A percentile compares a stretch with the other conserved stretches of the same genome.
Evolutionary conservation across 2,888 invertebrate genomes (phyloP).

Genomic region (Eudasyphora cyanicolor): DNA sequence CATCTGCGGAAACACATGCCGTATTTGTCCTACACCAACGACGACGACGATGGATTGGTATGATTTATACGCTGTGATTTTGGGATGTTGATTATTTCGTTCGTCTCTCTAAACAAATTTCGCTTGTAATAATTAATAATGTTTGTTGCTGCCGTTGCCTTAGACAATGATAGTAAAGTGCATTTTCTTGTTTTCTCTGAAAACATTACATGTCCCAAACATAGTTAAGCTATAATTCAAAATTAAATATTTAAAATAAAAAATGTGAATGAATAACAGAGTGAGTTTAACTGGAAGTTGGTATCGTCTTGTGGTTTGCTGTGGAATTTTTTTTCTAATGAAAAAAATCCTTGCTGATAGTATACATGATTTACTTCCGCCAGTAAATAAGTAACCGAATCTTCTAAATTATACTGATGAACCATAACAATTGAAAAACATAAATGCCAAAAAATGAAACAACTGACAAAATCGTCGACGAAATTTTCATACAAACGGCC

Average conservation of each 20-base stretch:
- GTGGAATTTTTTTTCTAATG: not conserved
- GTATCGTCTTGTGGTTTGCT: too few relatives aligned
- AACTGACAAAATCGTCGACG: too few relatives aligned
- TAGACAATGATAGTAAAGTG: conserved; percentile 54
- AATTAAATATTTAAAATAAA: conserved; percentile 22
- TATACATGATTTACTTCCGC: not conserved
- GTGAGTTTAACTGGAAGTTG: not conserved
- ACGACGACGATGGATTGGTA: not conserved
- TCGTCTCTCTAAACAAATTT: conserved; percentile 42
- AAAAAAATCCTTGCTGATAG: not conserved
- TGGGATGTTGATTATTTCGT: conserved; percentile 51
- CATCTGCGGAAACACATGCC: not conserved
- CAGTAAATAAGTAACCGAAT: not conserved
- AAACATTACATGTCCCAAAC: conserved; percentile 27
- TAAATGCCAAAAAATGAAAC: too few relatives aligned
- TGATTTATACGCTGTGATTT: conserved; percentile 61
- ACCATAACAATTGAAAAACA: too few relatives aligned
- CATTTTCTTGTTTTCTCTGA: conserved; percentile 56
- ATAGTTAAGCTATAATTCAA: conserved; percentile 49
- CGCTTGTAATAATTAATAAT: conserved; percentile 63
- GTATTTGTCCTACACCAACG: not conserved
- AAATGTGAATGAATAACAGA: too few relatives aligned
- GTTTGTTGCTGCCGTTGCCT: conserved; percentile 22
- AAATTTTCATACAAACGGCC: too few relatives aligned
- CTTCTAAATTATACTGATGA: too few relatives aligned